Base-by-base conservation (phyloP, 2,797 vertebrate species). In the Acomys russatus region DNA sequence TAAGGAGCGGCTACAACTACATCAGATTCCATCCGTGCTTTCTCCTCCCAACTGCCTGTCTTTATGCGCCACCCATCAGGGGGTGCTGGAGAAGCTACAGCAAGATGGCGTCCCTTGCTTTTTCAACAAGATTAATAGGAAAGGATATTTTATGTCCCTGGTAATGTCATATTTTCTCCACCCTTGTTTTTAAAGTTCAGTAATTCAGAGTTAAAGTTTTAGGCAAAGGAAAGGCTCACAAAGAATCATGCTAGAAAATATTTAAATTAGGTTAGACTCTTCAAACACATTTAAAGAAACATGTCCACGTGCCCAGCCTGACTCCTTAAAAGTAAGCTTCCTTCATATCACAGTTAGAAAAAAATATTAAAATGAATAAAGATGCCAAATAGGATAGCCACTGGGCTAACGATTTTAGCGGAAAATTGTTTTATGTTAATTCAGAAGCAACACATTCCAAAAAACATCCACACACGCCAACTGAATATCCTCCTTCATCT, bases 181-280 rank as follows among this genome's bases (percentile, higher is more conserved):
- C n/a, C 51, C 54, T 61, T 12, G 3, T 54, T 66, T 73, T 4
- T 15, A 86, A 95, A 94, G 35, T 88, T 92, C 11, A 77, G 20
- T 15, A 56, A 54, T 82, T 44, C 84, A 78, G 23, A 85, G 73
- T 84, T 91, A 84, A 92, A 84, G 61, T 80, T 95, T 83, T 73
- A 86, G 61, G 9, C 61, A 91, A 96, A 94, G 56, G 25, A 82
- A 95, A 87, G 35, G 18, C 11, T 63, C 80, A 94, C 8, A 83
- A 70, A 59, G 30, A n/a, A 90, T 35, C 87, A 28, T 83, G 25
- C 74, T 91, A 1, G 76, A 88, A 94, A 82, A 93, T 70, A 82
- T 89, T 91, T 79, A 94, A 44, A 84, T 18, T 35, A 74, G 30
- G 80, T 91, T 63, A 79, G 51, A 88, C 82, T 96, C 94, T 17